Evolutionary conservation across 1,140 invertebrate genomes (phyloP).

Genomic region (Bombus haemorrhoidalis): DNA sequence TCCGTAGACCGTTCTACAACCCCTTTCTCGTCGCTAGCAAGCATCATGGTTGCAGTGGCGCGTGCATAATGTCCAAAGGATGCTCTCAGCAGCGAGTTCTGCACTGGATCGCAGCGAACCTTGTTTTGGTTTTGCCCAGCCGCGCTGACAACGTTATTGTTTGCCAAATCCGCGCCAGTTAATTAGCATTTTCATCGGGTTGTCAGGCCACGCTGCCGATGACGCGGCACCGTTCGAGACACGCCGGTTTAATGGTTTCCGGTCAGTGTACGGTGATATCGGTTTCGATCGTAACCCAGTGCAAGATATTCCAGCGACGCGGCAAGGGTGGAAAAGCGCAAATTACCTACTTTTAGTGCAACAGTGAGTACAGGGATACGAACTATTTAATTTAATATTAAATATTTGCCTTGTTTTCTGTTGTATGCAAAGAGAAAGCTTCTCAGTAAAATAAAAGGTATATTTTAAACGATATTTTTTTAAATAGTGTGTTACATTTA

Average conservation of each 20-base stretch:
- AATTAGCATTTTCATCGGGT: constrained; percentile 51
- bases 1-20: background rate
- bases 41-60: background rate
- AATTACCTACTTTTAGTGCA: background rate
- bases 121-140: constrained; percentile 39
- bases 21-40: background rate
- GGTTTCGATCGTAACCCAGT: background rate
- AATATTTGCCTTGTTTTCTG: too few relatives aligned
- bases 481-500: too few relatives aligned
- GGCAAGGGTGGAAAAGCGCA: background rate
- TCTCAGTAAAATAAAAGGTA: too few relatives aligned
- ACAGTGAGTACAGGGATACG: too few relatives aligned
- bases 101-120: background rate
- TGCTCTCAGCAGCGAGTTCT: constrained; percentile 1
- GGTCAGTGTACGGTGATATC: constrained; percentile 3
- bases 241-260: background rate
- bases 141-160: constrained; percentile 28
- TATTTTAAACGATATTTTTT: too few relatives aligned
- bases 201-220: constrained; percentile 12
- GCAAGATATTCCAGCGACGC: background rate
- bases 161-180: constrained; percentile 16
- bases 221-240: background rate
- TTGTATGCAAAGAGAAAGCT: too few relatives aligned
- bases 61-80: constrained; percentile 39
- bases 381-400: too few relatives aligned